Conservation (phyloP, 2,797 vertebrate genomes). For the Ceyx erithaca region DNA sequence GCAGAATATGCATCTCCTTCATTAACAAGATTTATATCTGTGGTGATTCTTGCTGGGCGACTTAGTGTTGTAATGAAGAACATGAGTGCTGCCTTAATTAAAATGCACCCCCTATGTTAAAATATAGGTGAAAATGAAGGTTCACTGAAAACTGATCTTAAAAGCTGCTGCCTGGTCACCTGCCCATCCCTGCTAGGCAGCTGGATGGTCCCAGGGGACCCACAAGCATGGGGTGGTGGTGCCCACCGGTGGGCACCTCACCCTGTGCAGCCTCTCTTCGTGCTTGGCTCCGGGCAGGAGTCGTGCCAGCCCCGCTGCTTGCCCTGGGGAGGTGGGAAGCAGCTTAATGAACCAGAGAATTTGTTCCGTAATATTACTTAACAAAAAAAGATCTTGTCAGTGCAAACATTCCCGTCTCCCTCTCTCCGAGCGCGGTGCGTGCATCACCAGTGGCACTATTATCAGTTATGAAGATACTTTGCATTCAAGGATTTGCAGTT, state of each 20-base stretch:
- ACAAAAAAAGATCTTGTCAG: background rate
- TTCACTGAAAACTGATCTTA: background rate
- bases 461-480: constrained; percentile 51
- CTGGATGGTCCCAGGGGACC: background rate
- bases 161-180: background rate
- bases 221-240: background rate
- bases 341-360: background rate
- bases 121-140: background rate
- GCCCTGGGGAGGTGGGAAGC: background rate
- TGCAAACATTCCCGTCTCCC: background rate
- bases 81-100: constrained; percentile 31
- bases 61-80: constrained; percentile 31
- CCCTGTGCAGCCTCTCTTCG: background rate
- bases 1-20: background rate
- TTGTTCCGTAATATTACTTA: background rate
- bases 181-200: background rate
- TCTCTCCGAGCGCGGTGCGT: background rate
- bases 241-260: fast-evolving
- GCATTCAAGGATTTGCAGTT: constrained; percentile 34
- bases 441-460: background rate
- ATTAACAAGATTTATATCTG: background rate
- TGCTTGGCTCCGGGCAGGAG: fast-evolving
- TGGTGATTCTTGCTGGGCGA: constrained; percentile 27
- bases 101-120: constrained; percentile 10
- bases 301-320: fast-evolving